Evolutionary conservation across 1,140 invertebrate species (phyloP).

Genomic region (Drosophila hydei): DNA sequence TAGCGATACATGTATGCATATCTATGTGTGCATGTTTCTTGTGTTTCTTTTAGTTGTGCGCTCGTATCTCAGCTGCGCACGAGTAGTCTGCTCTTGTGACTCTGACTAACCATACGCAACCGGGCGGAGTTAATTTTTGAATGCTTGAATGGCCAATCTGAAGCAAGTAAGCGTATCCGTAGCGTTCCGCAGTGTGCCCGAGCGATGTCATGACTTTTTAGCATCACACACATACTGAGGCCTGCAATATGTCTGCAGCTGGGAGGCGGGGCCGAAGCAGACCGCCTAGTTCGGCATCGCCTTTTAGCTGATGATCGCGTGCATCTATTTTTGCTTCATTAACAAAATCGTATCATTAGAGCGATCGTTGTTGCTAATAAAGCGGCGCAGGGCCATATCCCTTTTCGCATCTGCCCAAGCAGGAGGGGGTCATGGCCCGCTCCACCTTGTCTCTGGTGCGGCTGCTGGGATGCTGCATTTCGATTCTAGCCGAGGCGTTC

Average conservation of each 20-base stretch:
- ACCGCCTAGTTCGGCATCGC: conserved; percentile 40
- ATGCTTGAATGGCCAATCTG: conserved; percentile 84
- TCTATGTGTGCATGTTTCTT: conserved; percentile 27
- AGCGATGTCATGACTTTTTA: conserved; percentile 83
- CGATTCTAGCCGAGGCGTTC: conserved; percentile 71
- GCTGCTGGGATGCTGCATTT: conserved; percentile 58
- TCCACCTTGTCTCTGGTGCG: conserved; percentile 29
- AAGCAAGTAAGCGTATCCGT: conserved; percentile 84
- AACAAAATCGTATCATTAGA: conserved; percentile 77
- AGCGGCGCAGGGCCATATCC: conserved; percentile 55
- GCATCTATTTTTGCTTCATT: conserved; percentile 82
- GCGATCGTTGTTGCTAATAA: conserved; percentile 74
- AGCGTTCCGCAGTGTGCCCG: conserved; percentile 79
- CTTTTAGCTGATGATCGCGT: conserved; percentile 49
- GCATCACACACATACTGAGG: conserved; percentile 59
- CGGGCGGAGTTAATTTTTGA: conserved; percentile 84
- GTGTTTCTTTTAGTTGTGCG: conserved; percentile 25
- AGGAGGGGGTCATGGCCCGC: conserved; percentile 6
- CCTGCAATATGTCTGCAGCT: neutral
- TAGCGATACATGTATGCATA: neutral
- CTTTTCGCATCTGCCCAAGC: conserved; percentile 21
- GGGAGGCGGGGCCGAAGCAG: conserved; percentile 66
- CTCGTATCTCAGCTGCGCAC: conserved; percentile 58
- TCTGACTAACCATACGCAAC: conserved; percentile 80
- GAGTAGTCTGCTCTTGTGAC: conserved; percentile 58